A percentile compares a stretch with the other conserved stretches of the same genome.
Evolutionary conservation across 1,140 invertebrate genomes (phyloP).

Genomic region (Cydia amplana): DNA sequence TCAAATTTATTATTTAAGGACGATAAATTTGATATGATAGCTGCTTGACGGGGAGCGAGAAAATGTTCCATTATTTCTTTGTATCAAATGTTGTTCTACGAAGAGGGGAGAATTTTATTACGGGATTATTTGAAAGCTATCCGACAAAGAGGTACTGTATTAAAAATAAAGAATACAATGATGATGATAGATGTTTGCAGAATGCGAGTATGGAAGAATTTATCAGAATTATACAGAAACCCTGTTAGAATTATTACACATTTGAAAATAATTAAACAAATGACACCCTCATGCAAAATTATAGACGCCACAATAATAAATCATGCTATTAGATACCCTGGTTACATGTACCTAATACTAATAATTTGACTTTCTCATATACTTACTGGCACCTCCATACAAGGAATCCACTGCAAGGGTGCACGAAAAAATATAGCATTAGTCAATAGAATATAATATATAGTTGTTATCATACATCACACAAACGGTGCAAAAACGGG

Average conservation of each 20-base stretch:
- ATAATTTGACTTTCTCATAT: constrained; percentile 38
- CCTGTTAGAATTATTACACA: constrained; percentile 12
- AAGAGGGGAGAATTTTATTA: constrained; percentile 35
- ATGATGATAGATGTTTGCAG: constrained; percentile 3
- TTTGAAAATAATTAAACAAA: background rate
- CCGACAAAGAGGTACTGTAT: constrained; percentile 30
- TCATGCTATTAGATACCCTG: constrained; percentile 17
- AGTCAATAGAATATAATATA: constrained; percentile 49
- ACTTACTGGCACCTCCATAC: constrained; percentile 94
- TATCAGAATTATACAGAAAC: background rate
- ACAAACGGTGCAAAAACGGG: constrained; percentile 49
- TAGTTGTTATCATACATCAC: constrained; percentile 43
- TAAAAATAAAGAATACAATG: constrained; percentile 30
- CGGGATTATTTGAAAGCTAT: constrained; percentile 32
- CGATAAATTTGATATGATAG: constrained; percentile 56
- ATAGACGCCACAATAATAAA: constrained; percentile 1
- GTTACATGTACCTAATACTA: background rate
- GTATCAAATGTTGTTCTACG: constrained; percentile 33
- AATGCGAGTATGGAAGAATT: background rate
- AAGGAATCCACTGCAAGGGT: constrained; percentile 85
- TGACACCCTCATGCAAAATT: constrained; percentile 12
- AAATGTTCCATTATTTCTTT: constrained; percentile 24
- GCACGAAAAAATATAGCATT: constrained; percentile 76
- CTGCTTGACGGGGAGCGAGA: constrained; percentile 40
- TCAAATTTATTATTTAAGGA: constrained; percentile 62